Evolutionary conservation across 1,140 invertebrate genomes (phyloP).

Genomic region (Ladona fulva): DNA sequence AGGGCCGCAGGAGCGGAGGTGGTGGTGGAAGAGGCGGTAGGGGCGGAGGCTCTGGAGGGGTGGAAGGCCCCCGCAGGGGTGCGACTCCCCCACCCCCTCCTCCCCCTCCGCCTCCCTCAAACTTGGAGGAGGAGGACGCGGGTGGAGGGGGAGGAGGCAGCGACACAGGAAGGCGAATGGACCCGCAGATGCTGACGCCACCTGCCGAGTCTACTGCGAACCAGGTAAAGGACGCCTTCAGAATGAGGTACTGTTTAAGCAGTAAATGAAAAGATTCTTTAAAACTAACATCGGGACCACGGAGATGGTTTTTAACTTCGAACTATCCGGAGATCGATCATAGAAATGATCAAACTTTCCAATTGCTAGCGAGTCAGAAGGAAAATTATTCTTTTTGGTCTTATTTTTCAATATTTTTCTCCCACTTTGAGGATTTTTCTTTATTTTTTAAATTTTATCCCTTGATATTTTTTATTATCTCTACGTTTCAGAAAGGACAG

Average conservation of each 20-base stretch:
- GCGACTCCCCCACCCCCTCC: conserved; percentile 38
- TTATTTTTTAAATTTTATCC: no score
- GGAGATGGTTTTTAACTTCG: no score
- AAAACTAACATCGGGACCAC: no score
- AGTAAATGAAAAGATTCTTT: no score
- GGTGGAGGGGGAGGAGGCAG: conserved; percentile 8
- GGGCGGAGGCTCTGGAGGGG: not conserved
- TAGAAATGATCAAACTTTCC: no score
- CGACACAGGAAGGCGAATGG: not conserved
- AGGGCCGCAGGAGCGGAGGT: conserved; percentile 44
- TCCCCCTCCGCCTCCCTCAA: conserved; percentile 38
- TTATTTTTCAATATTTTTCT: no score
- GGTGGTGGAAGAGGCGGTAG: not conserved
- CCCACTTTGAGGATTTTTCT: no score
- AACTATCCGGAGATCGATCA: no score
- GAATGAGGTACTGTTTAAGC: not conserved
- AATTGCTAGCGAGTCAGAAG: no score
- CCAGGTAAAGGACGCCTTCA: conserved; percentile 9
- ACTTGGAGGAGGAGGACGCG: conserved; percentile 37
- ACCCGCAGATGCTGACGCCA: not conserved
- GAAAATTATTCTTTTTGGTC: no score
- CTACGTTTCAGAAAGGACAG: no score
- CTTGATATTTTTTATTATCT: no score
- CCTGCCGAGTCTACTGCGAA: not conserved
- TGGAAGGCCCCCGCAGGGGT: not conserved